Conservation (phyloP, 1,140 invertebrate genomes). For the Drosophila kanapiae region DNA sequence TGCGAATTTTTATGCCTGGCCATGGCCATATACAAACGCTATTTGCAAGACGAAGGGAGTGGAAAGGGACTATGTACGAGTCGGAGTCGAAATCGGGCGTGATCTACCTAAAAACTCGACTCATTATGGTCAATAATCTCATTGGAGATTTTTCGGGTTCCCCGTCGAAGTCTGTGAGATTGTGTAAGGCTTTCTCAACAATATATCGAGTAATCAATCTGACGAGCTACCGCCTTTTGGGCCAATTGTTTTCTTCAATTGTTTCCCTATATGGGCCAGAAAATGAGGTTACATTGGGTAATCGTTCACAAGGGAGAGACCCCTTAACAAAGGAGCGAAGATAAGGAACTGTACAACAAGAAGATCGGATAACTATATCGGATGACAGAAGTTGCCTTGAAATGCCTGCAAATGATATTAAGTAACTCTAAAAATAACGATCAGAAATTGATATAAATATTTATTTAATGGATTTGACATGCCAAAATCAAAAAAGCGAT, state of each 20-base stretch:
- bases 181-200: slow-evolving; percentile 52
- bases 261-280: slow-evolving; percentile 49
- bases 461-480: not conserved
- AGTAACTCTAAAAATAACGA: not conserved
- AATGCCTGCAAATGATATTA: not conserved
- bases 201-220: slow-evolving; percentile 61
- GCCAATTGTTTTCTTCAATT: slow-evolving; percentile 57
- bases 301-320: slow-evolving; percentile 13
- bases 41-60: slow-evolving; percentile 42
- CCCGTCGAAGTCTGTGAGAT: slow-evolving; percentile 10
- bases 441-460: not conserved
- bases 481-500: not conserved
- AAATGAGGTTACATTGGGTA: slow-evolving; percentile 47
- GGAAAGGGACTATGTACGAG: slow-evolving; percentile 20
- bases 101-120: slow-evolving; percentile 72
- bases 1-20: slow-evolving; percentile 73
- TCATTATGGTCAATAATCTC: slow-evolving; percentile 69
- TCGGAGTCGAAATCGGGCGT: slow-evolving; percentile 40
- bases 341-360: slow-evolving; percentile 8
- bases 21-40: slow-evolving; percentile 57
- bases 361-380: slow-evolving; percentile 37
- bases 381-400: slow-evolving; percentile 5
- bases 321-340: slow-evolving; percentile 19
- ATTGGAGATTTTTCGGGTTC: slow-evolving; percentile 24
- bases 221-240: slow-evolving; percentile 54